Conservation (phyloP, 64 coral and sea anemone genomes). For the Anthopleura sola region DNA sequence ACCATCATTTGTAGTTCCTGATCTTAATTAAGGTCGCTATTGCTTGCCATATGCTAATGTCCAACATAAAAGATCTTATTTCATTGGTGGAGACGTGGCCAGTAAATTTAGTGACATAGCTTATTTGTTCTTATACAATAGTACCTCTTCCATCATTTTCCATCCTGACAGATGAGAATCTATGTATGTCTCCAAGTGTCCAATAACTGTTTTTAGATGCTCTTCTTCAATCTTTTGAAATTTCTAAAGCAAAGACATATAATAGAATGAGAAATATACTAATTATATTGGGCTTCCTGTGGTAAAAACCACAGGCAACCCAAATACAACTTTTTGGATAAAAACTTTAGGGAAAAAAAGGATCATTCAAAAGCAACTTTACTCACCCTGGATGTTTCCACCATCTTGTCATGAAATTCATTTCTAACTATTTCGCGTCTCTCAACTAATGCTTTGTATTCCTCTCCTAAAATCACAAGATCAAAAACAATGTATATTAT, state of each 20-base stretch:
- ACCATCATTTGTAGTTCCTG: no score
- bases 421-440: constrained; percentile 93
- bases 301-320: background rate
- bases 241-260: constrained; percentile 50
- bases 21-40: no score
- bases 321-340: background rate
- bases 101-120: no score
- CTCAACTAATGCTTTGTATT: constrained; percentile 85
- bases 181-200: constrained; percentile 73
- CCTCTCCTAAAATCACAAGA: constrained; percentile 64
- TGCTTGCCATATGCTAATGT: no score
- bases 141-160: constrained; percentile 64
- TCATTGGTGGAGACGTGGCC: no score
- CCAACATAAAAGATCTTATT: no score
- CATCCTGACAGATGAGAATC: constrained; percentile 74
- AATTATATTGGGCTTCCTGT: background rate
- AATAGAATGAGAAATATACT: background rate
- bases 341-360: no score
- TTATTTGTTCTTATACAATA: no score
- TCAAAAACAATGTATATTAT: background rate
- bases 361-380: background rate
- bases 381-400: constrained; percentile 72
- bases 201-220: constrained; percentile 76
- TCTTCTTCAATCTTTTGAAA: constrained; percentile 92
- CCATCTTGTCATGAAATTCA: constrained; percentile 96